A percentile compares a stretch with the other conserved stretches of the same genome.
Conservation (phyloP, 2,888 invertebrate genomes). For the Synergus itoensis region DNA sequence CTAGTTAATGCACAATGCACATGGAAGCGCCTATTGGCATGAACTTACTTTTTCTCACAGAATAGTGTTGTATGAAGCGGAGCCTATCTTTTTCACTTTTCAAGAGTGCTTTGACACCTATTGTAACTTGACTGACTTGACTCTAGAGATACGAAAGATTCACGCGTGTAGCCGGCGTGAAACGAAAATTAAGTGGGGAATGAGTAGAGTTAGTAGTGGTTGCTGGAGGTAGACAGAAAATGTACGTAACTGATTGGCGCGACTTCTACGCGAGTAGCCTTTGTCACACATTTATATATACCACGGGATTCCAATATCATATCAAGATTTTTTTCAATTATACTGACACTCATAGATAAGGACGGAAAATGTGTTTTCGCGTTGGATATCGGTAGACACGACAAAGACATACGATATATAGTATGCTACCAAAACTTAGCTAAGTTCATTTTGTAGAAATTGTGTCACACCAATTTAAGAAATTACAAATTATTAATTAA, state of each 20-base stretch:
- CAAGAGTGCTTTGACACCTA: background rate
- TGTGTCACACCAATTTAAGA: no score
- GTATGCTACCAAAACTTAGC: background rate
- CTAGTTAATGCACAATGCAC: background rate
- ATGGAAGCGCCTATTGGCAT: background rate
- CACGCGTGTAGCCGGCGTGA: constrained; percentile 10
- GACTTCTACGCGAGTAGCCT: constrained; percentile 12
- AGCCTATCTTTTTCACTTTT: constrained; percentile 19
- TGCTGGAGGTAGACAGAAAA: background rate
- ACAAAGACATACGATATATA: background rate
- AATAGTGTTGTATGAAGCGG: constrained; percentile 5
- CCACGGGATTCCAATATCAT: constrained; percentile 32
- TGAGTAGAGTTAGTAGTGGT: background rate
- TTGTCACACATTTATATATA: constrained; percentile 23
- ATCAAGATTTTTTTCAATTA: constrained; percentile 29
- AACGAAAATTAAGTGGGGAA: constrained; percentile 23
- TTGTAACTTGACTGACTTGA: constrained; percentile 26
- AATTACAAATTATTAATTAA: no score
- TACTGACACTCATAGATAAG: constrained; percentile 11
- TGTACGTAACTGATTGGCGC: constrained; percentile 15
- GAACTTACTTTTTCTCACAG: constrained; percentile 7
- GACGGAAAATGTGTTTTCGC: constrained; percentile 29
- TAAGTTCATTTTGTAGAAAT: no score
- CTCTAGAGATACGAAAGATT: background rate
- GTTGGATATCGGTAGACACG: constrained; percentile 5